phyloP scores from a whole-genome alignment of 2,888 invertebrate species.

The Agrilus mali region DNA sequence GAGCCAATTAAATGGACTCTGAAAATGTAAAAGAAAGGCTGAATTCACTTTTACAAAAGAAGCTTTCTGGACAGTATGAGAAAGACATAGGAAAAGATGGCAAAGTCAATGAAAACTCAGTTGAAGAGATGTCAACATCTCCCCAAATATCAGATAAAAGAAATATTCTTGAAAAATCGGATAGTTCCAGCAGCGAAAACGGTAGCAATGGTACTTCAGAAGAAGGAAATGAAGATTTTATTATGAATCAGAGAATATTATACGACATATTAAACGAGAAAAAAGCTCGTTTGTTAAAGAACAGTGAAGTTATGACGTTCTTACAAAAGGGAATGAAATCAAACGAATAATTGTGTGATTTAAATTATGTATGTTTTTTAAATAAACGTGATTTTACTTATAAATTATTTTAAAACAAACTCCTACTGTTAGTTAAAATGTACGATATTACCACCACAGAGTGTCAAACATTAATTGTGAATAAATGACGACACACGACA shows the following conservation, averaged over 20 bases:
- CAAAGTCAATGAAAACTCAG: conserved; percentile 2
- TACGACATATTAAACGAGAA: conserved; percentile 21
- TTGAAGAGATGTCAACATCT: conserved; percentile 2
- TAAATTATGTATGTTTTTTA: background rate
- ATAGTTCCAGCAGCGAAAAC: conserved; percentile 1
- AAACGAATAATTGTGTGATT: conserved; percentile 4
- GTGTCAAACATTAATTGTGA: too few relatives aligned
- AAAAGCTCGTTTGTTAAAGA: conserved; percentile 18
- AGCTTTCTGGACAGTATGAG: conserved; percentile 17
- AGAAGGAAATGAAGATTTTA: conserved; percentile 10
- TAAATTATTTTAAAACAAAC: too few relatives aligned
- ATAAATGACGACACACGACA: too few relatives aligned
- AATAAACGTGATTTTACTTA: background rate
- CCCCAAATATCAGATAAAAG: conserved; percentile 1
- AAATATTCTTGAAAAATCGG: background rate
- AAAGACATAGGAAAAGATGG: conserved; percentile 6
- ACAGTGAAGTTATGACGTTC: conserved; percentile 18
- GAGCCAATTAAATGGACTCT: conserved; percentile 14
- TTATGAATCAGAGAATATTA: conserved; percentile 16
- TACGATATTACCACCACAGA: too few relatives aligned
- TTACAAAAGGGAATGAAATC: conserved; percentile 16
- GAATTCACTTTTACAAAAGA: conserved; percentile 18
- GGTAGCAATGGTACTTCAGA: conserved; percentile 3
- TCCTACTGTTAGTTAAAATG: too few relatives aligned
- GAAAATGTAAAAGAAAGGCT: conserved; percentile 20